Evolutionary conservation across 2,888 invertebrate species (phyloP), one percentile per base, ranked within the genome.

Genomic region (Synanthedon vespiformis): DNA sequence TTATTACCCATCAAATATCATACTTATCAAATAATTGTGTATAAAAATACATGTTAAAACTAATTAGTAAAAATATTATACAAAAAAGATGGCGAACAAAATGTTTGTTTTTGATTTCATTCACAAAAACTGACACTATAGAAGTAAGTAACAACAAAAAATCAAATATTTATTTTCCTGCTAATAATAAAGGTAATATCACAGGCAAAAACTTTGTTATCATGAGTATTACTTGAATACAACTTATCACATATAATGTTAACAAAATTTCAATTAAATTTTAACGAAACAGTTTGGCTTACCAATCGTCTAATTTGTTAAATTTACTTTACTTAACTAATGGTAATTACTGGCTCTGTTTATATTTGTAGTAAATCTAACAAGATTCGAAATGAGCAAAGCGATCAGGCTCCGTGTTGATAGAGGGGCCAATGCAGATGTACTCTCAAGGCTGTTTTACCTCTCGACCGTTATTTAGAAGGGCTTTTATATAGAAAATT

Each of bases 181-280:
- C 52, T 53, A 51, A 54, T 18, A 56, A 54, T 57, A 56, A 57
- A 52, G 52, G 53, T 48, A 58, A 60, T 70, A 73, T 74, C 73
- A 72, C 71, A 72, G 70, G 50, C 61, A 62, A 67, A 60, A 65
- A 67, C 65, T 65, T 67, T 65, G 64, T 66, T 63, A 62, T 67
- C 22, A 22, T 22, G 22, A 22, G 22, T 22, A 22, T 22, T 22
- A 22, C 22, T 22, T 34, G 34, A 34, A 34, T 34, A 34, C 34
- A 10, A 34, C 34, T 34, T 34, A 34, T 34, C 34, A 34, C 34
- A 34, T 34, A 34, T 34, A 34, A 34, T 10, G 34, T 34, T 5
- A 10, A 22, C 22, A 22, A 22, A 22, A 22, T 22, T 22, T 22
- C 22, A 22, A 22, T 22, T 22, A 22, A 34, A 34, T 34, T 34